Percentiles rank a stretch among this genome's conserved stretches.
Evolutionary conservation across 30 jellyfish, hydroid and myxozoan species (phyloP).

Genomic region (Pelagia noctiluca): DNA sequence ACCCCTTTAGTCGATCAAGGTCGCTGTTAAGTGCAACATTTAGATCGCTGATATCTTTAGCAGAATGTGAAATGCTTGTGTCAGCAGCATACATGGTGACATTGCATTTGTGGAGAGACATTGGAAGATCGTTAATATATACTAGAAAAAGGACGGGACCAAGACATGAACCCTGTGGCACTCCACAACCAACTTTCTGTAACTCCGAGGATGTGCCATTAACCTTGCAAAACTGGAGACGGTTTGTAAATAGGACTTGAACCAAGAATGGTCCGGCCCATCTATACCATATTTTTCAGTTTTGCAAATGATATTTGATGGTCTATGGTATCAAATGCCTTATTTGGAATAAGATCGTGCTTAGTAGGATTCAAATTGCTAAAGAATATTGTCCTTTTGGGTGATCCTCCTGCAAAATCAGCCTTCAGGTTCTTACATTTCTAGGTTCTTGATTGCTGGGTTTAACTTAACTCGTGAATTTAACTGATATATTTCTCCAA

Average conservation of each 20-base stretch:
- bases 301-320: slow-evolving; percentile 33
- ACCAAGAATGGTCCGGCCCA: slow-evolving; percentile 53
- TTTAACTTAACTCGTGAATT: neutral
- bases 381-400: too few relatives aligned
- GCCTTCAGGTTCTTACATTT: neutral
- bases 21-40: slow-evolving; percentile 22
- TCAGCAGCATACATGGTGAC: slow-evolving; percentile 20
- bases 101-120: neutral
- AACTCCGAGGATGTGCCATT: slow-evolving; percentile 30
- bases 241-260: slow-evolving; percentile 28
- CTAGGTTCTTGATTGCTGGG: neutral
- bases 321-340: too few relatives aligned
- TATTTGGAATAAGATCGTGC: too few relatives aligned
- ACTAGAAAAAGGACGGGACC: slow-evolving; percentile 69
- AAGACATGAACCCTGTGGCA: slow-evolving; percentile 69
- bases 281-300: slow-evolving; percentile 34
- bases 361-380: too few relatives aligned
- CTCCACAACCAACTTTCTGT: slow-evolving; percentile 35
- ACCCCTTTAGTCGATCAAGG: slow-evolving; percentile 12
- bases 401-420: neutral
- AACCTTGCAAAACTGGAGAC: slow-evolving; percentile 50
- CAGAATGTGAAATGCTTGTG: slow-evolving; percentile 29
- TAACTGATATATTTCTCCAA: neutral
- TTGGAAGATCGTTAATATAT: too few relatives aligned
- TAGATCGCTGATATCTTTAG: slow-evolving; percentile 16